A percentile compares a stretch with the other conserved stretches of the same genome.
phyloP scores from a whole-genome alignment of 2,797 vertebrate species.

The Sylvia borin region DNA sequence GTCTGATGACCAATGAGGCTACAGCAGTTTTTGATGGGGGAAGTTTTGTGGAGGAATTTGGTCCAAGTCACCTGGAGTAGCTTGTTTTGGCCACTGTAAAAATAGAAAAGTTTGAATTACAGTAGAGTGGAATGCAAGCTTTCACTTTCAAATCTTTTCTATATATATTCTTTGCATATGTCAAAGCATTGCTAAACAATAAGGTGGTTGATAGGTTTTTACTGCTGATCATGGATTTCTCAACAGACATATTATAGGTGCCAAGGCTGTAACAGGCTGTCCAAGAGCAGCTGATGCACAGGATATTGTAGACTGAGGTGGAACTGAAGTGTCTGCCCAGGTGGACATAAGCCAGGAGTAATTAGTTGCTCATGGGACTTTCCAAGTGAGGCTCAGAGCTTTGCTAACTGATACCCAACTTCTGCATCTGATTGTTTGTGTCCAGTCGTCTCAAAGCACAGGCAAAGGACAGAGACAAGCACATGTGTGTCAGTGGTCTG shows the following conservation, averaged over 20 bases:
- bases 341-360: background rate
- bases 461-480: background rate
- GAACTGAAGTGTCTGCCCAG: background rate
- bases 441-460: background rate
- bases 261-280: background rate
- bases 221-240: background rate
- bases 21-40: background rate
- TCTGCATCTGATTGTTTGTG: background rate
- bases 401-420: background rate
- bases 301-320: background rate
- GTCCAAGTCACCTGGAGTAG: accelerated
- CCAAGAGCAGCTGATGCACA: background rate
- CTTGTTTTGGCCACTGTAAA: background rate
- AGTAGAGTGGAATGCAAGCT: background rate
- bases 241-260: background rate
- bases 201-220: background rate
- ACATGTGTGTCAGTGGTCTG: background rate
- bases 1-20: background rate
- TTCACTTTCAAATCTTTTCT: background rate
- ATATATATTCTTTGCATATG: background rate
- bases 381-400: background rate
- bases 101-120: background rate
- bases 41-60: background rate
- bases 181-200: background rate
- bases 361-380: background rate